phyloP scores from a whole-genome alignment of 2,888 invertebrate species.

The Galeopsomyia nigrocyanea region DNA sequence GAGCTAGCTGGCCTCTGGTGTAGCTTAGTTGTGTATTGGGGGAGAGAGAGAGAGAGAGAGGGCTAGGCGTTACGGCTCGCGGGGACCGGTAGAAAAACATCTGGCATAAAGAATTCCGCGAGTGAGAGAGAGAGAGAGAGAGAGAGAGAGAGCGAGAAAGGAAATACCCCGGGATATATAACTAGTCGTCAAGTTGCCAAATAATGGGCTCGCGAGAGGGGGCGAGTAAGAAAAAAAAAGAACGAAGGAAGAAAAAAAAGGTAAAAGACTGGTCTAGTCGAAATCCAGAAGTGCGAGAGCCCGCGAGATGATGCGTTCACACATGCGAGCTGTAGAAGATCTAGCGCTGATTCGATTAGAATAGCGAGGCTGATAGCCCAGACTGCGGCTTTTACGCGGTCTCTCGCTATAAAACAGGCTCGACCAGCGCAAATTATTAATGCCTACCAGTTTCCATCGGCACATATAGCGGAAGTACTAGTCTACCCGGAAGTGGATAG shows the following conservation, averaged over 20 bases:
- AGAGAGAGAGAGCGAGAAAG: conserved; percentile 58
- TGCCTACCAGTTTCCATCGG: conserved; percentile 27
- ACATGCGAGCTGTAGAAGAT: conserved; percentile 51
- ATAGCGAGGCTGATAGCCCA: conserved; percentile 54
- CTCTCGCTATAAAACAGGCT: neutral
- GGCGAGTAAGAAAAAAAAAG: conserved; percentile 1
- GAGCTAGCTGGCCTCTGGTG: too few species aligned
- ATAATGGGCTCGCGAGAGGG: conserved; percentile 34
- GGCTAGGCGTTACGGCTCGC: neutral
- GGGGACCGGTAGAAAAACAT: conserved; percentile 59
- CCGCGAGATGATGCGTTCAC: conserved; percentile 62
- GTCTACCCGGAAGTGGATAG: conserved; percentile 53
- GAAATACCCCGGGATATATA: conserved; percentile 59
- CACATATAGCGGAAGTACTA: conserved; percentile 49
- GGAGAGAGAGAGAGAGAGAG: too few species aligned
- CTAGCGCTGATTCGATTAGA: conserved; percentile 68
- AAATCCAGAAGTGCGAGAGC: conserved; percentile 60
- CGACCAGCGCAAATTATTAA: conserved; percentile 23
- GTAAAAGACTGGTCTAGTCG: conserved; percentile 41
- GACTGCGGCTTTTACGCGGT: conserved; percentile 43
- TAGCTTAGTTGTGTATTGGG: too few species aligned
- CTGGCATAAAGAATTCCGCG: conserved; percentile 55
- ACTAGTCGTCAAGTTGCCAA: conserved; percentile 53
- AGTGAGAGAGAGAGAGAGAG: conserved; percentile 56
- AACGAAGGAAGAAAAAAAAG: neutral